A percentile compares a stretch with the other conserved stretches of the same genome.
phyloP scores from a whole-genome alignment of 2,888 invertebrate species.

The Apoda limacodes region DNA sequence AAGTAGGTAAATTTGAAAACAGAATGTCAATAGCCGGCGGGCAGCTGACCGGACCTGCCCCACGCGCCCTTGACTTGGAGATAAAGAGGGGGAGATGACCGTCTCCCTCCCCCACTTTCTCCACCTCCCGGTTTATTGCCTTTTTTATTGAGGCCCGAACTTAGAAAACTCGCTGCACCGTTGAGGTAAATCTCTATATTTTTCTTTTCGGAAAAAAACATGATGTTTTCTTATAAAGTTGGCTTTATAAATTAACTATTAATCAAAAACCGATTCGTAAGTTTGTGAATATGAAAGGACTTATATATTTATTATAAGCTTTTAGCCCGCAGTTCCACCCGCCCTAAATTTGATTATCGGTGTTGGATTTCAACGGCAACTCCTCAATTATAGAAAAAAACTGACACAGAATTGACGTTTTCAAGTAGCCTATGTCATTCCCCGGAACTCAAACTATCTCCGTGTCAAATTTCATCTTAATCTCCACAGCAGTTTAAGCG shows the following conservation, averaged over 20 bases:
- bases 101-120: slow-evolving; percentile 26
- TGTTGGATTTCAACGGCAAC: too few species aligned
- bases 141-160: slow-evolving; percentile 45
- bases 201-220: neutral
- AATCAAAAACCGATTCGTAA: slow-evolving; percentile 14
- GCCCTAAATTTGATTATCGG: too few species aligned
- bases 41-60: slow-evolving; percentile 65
- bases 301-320: too few species aligned
- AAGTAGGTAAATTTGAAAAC: slow-evolving; percentile 67
- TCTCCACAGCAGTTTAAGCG: too few species aligned
- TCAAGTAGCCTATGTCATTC: too few species aligned
- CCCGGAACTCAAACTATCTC: too few species aligned
- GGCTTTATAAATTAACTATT: too few species aligned
- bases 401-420: too few species aligned
- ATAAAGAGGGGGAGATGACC: slow-evolving; percentile 66
- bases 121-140: slow-evolving; percentile 49
- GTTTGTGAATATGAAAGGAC: too few species aligned
- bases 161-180: slow-evolving; percentile 37
- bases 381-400: too few species aligned
- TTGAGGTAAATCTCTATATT: slow-evolving; percentile 7
- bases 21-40: slow-evolving; percentile 68
- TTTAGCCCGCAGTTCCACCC: too few species aligned
- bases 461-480: too few species aligned
- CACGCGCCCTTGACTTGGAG: slow-evolving; percentile 68
- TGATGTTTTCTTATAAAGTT: neutral